These are phyloP conservation scores for Psilopsiagon aurifrons DNA, from an alignment of 2,113 vertebrate genomes.

Conservation along the genomic window DNA sequence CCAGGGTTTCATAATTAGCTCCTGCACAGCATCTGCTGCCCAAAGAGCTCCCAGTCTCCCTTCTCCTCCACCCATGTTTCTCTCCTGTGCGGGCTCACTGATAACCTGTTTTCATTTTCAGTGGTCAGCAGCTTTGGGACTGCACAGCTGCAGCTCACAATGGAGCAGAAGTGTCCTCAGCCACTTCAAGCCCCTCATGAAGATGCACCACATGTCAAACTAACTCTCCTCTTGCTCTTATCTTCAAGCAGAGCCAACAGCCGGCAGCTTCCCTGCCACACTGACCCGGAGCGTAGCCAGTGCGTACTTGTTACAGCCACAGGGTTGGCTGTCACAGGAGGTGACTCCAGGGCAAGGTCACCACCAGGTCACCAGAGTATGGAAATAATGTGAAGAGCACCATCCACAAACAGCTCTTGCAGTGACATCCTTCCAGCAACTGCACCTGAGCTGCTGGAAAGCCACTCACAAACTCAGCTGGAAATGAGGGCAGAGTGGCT, in stretches of 20 bases:
- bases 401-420: neutral
- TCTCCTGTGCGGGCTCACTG: neutral
- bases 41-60: neutral
- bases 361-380: neutral
- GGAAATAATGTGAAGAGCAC: neutral
- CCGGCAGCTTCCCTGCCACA: fast-evolving
- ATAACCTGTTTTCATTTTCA: neutral
- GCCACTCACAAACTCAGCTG: fast-evolving
- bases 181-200: neutral
- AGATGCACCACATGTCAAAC: neutral
- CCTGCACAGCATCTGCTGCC: neutral
- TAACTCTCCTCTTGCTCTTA: neutral
- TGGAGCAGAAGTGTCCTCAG: neutral
- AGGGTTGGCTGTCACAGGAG: neutral
- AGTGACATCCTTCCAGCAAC: neutral
- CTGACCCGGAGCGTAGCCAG: neutral
- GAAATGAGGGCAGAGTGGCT: neutral
- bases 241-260: neutral
- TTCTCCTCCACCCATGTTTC: neutral
- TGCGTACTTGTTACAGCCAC: neutral
- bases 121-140: neutral
- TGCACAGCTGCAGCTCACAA: neutral
- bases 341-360: neutral
- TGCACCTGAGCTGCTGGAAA: neutral
- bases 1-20: neutral